A percentile compares a stretch with the other conserved stretches of the same genome.
Evolutionary conservation across 2,888 invertebrate genomes (phyloP).

Genomic region (Capitulum mitella): DNA sequence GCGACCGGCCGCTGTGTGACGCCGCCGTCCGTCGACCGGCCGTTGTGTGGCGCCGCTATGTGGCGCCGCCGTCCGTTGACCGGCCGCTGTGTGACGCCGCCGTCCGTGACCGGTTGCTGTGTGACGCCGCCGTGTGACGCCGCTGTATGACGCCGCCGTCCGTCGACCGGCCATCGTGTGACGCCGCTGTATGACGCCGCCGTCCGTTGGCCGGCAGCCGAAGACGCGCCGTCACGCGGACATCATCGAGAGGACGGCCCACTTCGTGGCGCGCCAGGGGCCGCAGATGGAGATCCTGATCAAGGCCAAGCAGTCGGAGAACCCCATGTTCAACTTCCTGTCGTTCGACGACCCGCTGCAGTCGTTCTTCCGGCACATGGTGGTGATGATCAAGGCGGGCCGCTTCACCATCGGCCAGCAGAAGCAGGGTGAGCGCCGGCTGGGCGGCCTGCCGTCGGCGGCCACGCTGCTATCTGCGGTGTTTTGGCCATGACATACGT

Average conservation of each 20-base stretch:
- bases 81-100: too few species aligned
- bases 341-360: conserved; percentile 75
- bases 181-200: too few species aligned
- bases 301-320: conserved; percentile 91
- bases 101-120: too few species aligned
- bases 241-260: conserved; percentile 89
- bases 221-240: conserved; percentile 67
- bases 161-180: too few species aligned
- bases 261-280: conserved; percentile 77
- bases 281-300: conserved; percentile 97
- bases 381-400: conserved; percentile 44
- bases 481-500: too few species aligned
- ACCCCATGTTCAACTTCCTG: conserved; percentile 87
- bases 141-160: too few species aligned
- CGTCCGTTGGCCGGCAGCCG: conserved; percentile 65
- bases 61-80: too few species aligned
- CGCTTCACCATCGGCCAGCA: conserved; percentile 38
- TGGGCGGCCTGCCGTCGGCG: neutral
- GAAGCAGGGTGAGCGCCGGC: neutral
- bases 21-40: too few species aligned
- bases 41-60: too few species aligned
- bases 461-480: too few species aligned
- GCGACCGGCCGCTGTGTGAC: too few species aligned
- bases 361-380: conserved; percentile 72
- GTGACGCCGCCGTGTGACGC: too few species aligned